phyloP scores from a whole-genome alignment of 1,140 invertebrate genomes.

The Scaptomyza pallida region DNA sequence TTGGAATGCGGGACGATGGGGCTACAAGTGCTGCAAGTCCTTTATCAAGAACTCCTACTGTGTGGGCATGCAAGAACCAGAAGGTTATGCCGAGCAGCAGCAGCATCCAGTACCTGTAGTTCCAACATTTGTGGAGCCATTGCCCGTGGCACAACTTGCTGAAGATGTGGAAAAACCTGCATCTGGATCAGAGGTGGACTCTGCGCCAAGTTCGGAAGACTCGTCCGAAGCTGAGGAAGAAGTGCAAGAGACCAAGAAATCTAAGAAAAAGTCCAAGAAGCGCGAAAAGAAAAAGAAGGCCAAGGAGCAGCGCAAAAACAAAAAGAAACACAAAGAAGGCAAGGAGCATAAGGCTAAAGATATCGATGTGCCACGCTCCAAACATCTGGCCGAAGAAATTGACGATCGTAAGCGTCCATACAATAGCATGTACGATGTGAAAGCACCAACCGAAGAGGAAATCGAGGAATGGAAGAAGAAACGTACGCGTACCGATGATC shows the following conservation, averaged over 20 bases:
- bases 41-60: conserved; percentile 89
- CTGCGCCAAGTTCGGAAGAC: conserved; percentile 46
- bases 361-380: conserved; percentile 85
- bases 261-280: conserved; percentile 89
- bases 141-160: conserved; percentile 8
- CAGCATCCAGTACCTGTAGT: conserved; percentile 50
- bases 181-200: conserved; percentile 75
- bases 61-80: conserved; percentile 84
- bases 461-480: conserved; percentile 97
- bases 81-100: conserved; percentile 54
- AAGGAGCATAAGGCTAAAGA: conserved; percentile 81
- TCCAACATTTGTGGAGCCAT: conserved; percentile 29
- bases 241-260: conserved; percentile 85
- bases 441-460: conserved; percentile 94
- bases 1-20: conserved; percentile 97
- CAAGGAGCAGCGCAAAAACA: conserved; percentile 82
- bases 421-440: conserved; percentile 93
- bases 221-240: conserved; percentile 75
- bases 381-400: conserved; percentile 86
- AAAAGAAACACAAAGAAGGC: conserved; percentile 85
- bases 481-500: conserved; percentile 93
- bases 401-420: conserved; percentile 96
- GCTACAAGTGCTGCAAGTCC: conserved; percentile 97
- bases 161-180: conserved; percentile 29
- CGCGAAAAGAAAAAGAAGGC: conserved; percentile 86